These are phyloP conservation scores for Micrastur ruficollis DNA, from an alignment of 2,797 vertebrate genomes.

Conservation along the genomic window DNA sequence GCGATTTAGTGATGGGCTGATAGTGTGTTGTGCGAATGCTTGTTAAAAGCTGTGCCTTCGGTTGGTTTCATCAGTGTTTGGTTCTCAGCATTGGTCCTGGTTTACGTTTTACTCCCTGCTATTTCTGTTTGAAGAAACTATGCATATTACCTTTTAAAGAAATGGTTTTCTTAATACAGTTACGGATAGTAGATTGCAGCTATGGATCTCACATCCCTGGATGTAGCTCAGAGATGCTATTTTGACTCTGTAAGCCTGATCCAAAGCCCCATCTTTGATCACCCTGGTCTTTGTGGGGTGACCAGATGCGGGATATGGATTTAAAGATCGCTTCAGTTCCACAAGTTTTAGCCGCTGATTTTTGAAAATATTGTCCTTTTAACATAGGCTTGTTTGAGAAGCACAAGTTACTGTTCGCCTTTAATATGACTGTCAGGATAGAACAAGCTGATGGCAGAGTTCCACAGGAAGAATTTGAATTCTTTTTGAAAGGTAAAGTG, in stretches of 20 bases:
- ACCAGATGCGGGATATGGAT: not conserved
- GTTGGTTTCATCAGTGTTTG: not conserved
- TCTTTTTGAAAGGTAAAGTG: conserved; percentile 91
- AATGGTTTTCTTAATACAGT: not conserved
- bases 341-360: not conserved
- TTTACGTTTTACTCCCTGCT: not conserved
- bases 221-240: not conserved
- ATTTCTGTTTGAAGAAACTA: not conserved
- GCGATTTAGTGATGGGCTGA: not conserved
- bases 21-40: not conserved
- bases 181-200: not conserved
- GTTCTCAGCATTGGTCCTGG: not conserved
- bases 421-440: conserved; percentile 93
- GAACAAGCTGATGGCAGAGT: conserved; percentile 86
- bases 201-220: not conserved
- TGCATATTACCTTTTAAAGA: not conserved
- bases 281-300: not conserved
- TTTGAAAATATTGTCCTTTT: not conserved
- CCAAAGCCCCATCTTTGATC: not conserved
- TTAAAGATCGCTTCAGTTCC: not conserved
- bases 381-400: conserved; percentile 89
- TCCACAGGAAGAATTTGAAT: conserved; percentile 91
- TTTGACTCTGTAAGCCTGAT: not conserved
- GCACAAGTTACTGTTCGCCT: conserved; percentile 94
- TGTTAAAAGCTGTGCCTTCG: not conserved